These are phyloP conservation scores for Cyphomyrmex costatus DNA, from an alignment of 1,140 invertebrate species.

Conservation along the genomic window DNA sequence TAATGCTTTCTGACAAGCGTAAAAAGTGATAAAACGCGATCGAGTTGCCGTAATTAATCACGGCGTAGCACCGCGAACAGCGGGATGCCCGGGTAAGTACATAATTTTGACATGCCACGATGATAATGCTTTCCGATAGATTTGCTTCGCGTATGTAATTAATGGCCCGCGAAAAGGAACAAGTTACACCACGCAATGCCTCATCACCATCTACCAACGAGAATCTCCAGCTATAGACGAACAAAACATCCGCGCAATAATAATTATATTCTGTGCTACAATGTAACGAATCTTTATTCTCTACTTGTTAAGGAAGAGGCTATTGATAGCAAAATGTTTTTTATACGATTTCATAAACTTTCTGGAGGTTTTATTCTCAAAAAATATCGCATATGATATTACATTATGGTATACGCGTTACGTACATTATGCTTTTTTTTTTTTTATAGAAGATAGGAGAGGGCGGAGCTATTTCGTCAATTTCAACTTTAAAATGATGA, in stretches of 20 bases:
- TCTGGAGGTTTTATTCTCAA: not conserved
- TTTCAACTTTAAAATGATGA: no score
- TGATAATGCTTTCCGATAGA: slow-evolving; percentile 65
- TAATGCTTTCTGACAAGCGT: slow-evolving; percentile 47
- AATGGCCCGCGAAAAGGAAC: slow-evolving; percentile 59
- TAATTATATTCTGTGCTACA: slow-evolving; percentile 13
- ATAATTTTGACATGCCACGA: slow-evolving; percentile 62
- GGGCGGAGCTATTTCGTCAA: no score
- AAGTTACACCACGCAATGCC: slow-evolving; percentile 9
- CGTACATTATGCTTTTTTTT: no score
- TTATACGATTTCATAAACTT: not conserved
- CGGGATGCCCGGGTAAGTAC: slow-evolving; percentile 39
- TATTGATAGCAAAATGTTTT: not conserved
- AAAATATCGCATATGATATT: no score
- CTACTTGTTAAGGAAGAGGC: no score
- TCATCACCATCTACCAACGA: slow-evolving; percentile 2
- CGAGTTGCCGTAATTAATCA: slow-evolving; percentile 64
- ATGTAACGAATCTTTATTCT: not conserved
- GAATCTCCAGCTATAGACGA: not conserved
- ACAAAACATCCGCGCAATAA: slow-evolving; percentile 11
- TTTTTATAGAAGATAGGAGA: no score
- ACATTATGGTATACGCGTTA: no score
- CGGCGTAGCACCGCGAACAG: slow-evolving; percentile 27
- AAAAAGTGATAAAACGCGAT: slow-evolving; percentile 64
- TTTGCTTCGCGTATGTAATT: slow-evolving; percentile 62